A percentile compares a stretch with the other conserved stretches of the same genome.
These are phyloP conservation scores for Cygnus atratus DNA, from an alignment of 2,113 vertebrate genomes.

Conservation along the genomic window DNA sequence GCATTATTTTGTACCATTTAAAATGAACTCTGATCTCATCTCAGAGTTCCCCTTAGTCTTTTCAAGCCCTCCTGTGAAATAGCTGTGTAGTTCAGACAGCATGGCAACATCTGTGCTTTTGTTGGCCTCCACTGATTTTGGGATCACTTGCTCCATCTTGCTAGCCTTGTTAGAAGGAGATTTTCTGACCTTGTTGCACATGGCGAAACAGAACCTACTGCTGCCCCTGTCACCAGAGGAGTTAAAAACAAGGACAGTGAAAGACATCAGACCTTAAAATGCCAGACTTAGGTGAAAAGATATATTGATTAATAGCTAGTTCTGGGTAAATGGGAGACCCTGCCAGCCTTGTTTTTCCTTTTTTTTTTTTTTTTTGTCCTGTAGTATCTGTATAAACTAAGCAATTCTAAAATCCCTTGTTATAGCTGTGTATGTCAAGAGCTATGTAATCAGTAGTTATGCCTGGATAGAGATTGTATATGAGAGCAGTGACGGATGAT, in stretches of 20 bases:
- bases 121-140: neutral
- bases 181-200: neutral
- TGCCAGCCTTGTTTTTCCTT: neutral
- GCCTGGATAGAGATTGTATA: neutral
- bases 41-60: neutral
- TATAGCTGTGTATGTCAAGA: rapidly evolving
- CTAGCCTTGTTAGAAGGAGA: neutral
- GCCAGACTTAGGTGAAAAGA: neutral
- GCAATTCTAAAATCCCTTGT: neutral
- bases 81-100: neutral
- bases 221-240: neutral
- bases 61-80: neutral
- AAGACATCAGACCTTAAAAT: neutral
- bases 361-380: neutral
- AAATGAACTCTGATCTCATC: neutral
- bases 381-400: neutral
- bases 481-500: neutral
- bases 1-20: neutral
- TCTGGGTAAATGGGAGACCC: neutral
- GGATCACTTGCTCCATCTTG: neutral
- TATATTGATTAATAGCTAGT: neutral
- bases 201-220: neutral
- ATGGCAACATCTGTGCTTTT: neutral
- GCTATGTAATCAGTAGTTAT: neutral
- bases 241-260: neutral